Evolutionary conservation across 2,888 invertebrate species (phyloP), one percentile per base, ranked within the genome.

Genomic region (Plagodis pulveraria): DNA sequence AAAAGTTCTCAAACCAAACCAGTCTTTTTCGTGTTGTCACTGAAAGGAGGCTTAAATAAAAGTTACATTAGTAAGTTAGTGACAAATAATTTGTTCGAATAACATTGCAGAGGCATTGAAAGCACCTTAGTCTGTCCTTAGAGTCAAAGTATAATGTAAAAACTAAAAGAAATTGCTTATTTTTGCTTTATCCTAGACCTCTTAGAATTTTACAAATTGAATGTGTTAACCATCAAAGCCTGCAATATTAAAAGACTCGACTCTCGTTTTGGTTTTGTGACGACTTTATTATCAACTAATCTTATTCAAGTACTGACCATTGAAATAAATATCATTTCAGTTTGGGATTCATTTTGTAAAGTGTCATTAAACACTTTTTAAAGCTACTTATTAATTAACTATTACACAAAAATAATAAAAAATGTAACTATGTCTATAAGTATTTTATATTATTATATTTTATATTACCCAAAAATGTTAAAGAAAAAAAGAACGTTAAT

Each of bases 51-150:
- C 46, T 59, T 46, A 50, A 50, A 54, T 50, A 34, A 54, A 71
- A 68, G 68, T 64, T 66, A 66, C 73, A 70, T 68, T 63, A 67
- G 63, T 63, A 47, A 43, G 54, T 35, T 50, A 50, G 55, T 50
- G 43, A n/a, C 47, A 60, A 60, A 56, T 58, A 66, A 68, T 68
- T 67, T 64, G 63, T 74, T 69, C 62, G 62, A 65, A 67, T 75
- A 71, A 71, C 66, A 60, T 67, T 67, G 62, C 50, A 62, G 60
- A 63, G 65, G 66, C 70, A 34, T 66, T 64, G 66, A 66, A 66
- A 67, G 53, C 62, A 65, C 73, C 72, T 65, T 47, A 63, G 61
- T 59, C 48, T 64, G 66, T 60, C 66, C 60, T 62, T 44, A 55
- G 60, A 57, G 50, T 42, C 40, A 34, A 40, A 46, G 46, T 32